Conservation (phyloP, 2,113 vertebrate genomes). For the Ivindomyrus marchei region DNA sequence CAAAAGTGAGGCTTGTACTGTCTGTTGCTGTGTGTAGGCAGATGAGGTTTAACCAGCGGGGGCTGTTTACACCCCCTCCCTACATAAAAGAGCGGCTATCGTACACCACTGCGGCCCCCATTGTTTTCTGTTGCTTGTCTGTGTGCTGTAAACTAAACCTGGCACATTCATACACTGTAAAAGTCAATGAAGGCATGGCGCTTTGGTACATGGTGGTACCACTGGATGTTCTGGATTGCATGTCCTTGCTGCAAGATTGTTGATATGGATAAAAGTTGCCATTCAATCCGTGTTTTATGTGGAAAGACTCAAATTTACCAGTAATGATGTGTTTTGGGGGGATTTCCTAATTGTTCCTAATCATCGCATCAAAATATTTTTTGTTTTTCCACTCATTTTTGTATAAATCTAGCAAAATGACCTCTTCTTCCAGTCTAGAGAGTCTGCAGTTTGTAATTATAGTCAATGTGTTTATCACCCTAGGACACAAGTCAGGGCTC, state of each 20-base stretch:
- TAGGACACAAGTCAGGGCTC: neutral
- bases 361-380: neutral
- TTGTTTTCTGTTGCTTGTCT: slow-evolving; percentile 8
- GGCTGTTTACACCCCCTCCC: neutral
- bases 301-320: neutral
- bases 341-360: neutral
- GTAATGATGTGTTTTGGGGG: neutral
- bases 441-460: neutral
- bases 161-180: neutral
- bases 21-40: slow-evolving; percentile 15
- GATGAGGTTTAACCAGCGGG: slow-evolving; percentile 17
- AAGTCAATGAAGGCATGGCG: neutral
- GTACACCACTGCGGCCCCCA: neutral
- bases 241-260: neutral
- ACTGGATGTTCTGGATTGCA: neutral
- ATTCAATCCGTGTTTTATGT: neutral
- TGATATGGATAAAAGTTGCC: neutral
- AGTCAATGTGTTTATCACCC: neutral
- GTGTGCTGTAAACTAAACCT: neutral
- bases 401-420: neutral
- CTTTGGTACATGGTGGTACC: neutral
- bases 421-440: neutral
- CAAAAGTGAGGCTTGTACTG: slow-evolving; percentile 14
- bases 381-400: neutral
- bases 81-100: neutral